Evolutionary conservation across 2,113 vertebrate species (phyloP), one percentile per base, ranked within the genome.

Genomic region (Anarhynchus alexandrinus): DNA sequence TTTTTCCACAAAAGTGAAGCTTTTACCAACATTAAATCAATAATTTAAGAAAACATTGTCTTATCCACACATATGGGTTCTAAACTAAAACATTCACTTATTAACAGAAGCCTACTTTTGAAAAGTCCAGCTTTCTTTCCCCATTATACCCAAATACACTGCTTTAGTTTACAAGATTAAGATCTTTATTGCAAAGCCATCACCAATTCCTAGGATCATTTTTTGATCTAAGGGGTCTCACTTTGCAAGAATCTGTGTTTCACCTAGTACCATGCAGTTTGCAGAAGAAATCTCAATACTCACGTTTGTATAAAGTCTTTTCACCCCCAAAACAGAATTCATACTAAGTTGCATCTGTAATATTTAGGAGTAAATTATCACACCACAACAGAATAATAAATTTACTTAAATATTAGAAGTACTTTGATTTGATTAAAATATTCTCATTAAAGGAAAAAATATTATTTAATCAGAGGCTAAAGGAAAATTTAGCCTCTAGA

Each of bases 11-110:
- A 96, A 96, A 97, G 62, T 81, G 65, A 97, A 96, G 95, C 83
- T 86, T 97, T 97, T 92, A 96, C 82, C 77, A 97, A 95, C 88
- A 97, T 95, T 96, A 98, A 98, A 98, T 98, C 98, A 98, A 19
- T 98, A 98, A 96, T 83, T 95, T 97, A 97, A 79, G 94, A 98
- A 98, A 98, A 97, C 43, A 91, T 19, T 89, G 80, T 86, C 82
- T 97, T 97, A 96, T 36, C 58, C 76, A 90, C 49, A 94, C 22
- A 89, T 91, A 65, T 92, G 78, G 61, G 30, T 74, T 87, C 81
- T 74, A 67, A 97, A 94, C 79, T 94, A 93, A 97, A 96, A 79
- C 34, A 89, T 26, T 70, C 58, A 82, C 43, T 82, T 92, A 95
- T 87, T 85, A 96, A 83, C 80, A 96, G 86, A 81, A 77, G 86